Percentiles rank a stretch among this genome's conserved stretches.
Evolutionary conservation across 1,140 invertebrate genomes (phyloP).

Genomic region (Hycleus phaleratus): DNA sequence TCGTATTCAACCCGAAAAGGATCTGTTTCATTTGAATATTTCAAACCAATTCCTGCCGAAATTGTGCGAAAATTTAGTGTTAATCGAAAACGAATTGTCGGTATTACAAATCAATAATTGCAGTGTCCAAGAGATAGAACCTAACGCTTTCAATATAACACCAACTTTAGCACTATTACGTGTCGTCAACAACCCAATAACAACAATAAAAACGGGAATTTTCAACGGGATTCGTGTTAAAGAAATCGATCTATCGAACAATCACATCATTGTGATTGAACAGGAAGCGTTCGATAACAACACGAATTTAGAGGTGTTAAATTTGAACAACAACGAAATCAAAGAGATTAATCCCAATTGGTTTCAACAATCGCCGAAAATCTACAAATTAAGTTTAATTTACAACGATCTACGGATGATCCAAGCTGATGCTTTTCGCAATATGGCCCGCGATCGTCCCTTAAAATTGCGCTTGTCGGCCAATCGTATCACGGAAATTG

Average conservation of each 20-base stretch:
- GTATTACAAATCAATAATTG: slow-evolving; percentile 17
- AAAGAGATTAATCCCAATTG: slow-evolving; percentile 19
- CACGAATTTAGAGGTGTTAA: slow-evolving; percentile 17
- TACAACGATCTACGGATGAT: slow-evolving; percentile 22
- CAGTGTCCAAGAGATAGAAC: slow-evolving; percentile 11
- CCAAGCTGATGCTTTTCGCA: slow-evolving; percentile 15
- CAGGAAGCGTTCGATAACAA: slow-evolving; percentile 22
- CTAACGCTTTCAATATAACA: slow-evolving; percentile 16
- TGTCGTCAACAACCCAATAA: slow-evolving; percentile 16
- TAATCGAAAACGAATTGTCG: slow-evolving; percentile 17
- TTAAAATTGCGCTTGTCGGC: slow-evolving; percentile 20
- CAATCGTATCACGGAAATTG: slow-evolving; percentile 19
- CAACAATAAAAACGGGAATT: slow-evolving; percentile 11
- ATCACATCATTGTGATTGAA: slow-evolving; percentile 16
- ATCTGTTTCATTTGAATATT: slow-evolving; percentile 18
- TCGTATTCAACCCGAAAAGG: slow-evolving; percentile 8
- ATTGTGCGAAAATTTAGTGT: slow-evolving; percentile 15
- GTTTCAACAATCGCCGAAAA: slow-evolving; percentile 17
- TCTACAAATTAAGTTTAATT: slow-evolving; percentile 19
- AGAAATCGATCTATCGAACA: slow-evolving; percentile 21
- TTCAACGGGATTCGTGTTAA: slow-evolving; percentile 20
- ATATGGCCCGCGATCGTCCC: slow-evolving; percentile 15
- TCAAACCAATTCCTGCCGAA: slow-evolving; percentile 14
- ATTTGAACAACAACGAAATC: slow-evolving; percentile 20
- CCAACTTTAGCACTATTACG: slow-evolving; percentile 18